phyloP scores from a whole-genome alignment of 2,797 vertebrate genomes.

The Euthynnus affinis region DNA sequence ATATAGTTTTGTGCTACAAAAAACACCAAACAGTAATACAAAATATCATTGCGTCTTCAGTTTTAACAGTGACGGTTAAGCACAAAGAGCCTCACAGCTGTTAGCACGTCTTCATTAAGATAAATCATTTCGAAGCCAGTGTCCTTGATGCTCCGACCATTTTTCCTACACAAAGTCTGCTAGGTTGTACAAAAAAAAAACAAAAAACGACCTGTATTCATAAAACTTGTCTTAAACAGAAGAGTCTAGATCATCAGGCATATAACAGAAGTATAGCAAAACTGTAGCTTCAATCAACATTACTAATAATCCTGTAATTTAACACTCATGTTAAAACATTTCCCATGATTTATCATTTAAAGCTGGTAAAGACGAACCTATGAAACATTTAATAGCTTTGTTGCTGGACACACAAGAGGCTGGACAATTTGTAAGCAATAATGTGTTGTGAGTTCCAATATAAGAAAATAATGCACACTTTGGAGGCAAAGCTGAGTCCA shows the following conservation, averaged over 20 bases:
- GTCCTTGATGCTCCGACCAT: conserved; percentile 33
- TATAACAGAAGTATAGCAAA: neutral
- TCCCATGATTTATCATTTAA: neutral
- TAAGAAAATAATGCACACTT: neutral
- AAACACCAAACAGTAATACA: conserved; percentile 71
- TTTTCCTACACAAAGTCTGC: conserved; percentile 63
- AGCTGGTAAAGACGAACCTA: neutral
- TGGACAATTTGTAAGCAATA: neutral
- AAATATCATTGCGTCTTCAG: conserved; percentile 61
- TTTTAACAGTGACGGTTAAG: conserved; percentile 66
- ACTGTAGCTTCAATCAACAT: neutral
- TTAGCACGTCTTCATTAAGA: conserved; percentile 31
- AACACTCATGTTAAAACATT: too few relatives aligned
- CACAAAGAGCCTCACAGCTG: conserved; percentile 63
- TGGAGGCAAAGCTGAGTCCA: neutral
- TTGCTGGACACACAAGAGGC: neutral
- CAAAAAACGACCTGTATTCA: conserved; percentile 50
- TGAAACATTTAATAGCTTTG: neutral
- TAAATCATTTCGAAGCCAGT: conserved; percentile 40
- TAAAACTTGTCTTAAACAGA: conserved; percentile 31
- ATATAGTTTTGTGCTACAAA: conserved; percentile 69
- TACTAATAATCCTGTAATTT: neutral
- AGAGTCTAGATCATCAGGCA: neutral
- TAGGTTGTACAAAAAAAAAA: conserved; percentile 48
- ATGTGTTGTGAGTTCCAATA: neutral